Base-by-base conservation (phyloP, 1,140 invertebrate genomes). In the Druon quercuslanigerum region DNA sequence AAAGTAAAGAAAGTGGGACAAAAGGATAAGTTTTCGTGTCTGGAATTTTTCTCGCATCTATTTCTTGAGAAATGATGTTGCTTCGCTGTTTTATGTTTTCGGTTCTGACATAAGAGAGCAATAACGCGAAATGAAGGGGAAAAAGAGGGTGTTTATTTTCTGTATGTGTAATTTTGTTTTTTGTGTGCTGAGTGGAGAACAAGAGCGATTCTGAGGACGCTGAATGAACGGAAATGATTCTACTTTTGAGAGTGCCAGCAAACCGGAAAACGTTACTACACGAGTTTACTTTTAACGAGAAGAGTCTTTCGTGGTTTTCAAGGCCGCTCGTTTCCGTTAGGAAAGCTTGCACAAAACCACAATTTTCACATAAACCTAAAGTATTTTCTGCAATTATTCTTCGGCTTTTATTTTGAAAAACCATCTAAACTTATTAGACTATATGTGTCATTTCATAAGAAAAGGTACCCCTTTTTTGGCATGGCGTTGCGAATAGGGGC, bases 201-300 rank as follows among this genome's bases (percentile, higher is more conserved):
- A 14, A 33, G 57, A 66, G 33, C 57, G 57, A 25, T 66, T 6
- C 14, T 40, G 7, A 66, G 57, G 33, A 40, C 57, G 57, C 20
- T 66, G 57, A 66, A 66, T 66, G 57, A 66, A 40, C 57, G 25
- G 25, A 66, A 66, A 66, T 66, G 57, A 66, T 66, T 66, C 57
- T 66, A 25, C 57, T 40, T 33, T 66, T 66, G 57, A 33, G 25
- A 66, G 25, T 66, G 16, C 3, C 57, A 66, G 25, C 33, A 6
- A 66, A 66, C 57, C 33, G 57, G 57, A 66, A 66, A 66, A 66
- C 25, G 57, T 40, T 46, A 33, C 25, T 66, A 40, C 57, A 66
- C 12, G 57, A 66, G 57, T 66, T 66, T 66, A 25, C 57, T 66
- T 66, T 66, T 66, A 66, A 66, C 57, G 57, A 66, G 57, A 66